A percentile compares a stretch with the other conserved stretches of the same genome.
Evolutionary conservation across 2,113 vertebrate genomes (phyloP).

Genomic region (Anhinga anhinga): DNA sequence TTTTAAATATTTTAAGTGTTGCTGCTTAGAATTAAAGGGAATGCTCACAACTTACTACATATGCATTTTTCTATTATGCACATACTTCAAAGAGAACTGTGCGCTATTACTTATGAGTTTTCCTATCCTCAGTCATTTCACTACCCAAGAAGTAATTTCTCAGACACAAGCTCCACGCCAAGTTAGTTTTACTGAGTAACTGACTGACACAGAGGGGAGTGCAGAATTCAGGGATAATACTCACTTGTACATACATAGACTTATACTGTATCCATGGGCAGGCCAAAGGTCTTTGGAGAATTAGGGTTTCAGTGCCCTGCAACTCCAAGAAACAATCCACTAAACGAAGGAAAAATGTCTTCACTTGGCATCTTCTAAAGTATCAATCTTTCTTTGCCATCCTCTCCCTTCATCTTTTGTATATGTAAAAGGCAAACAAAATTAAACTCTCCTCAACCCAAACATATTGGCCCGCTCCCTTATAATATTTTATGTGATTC

Average conservation of each 20-base stretch:
- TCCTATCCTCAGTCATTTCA: background rate
- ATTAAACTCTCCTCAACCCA: background rate
- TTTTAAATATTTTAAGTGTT: background rate
- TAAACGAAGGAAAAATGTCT: background rate
- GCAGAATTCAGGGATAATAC: background rate
- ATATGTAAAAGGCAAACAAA: background rate
- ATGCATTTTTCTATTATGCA: background rate
- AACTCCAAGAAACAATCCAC: background rate
- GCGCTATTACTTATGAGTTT: background rate
- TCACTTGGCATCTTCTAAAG: background rate
- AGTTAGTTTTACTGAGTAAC: background rate
- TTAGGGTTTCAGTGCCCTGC: accelerated
- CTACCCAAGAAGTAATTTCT: background rate
- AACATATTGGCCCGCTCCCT: background rate
- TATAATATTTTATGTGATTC: background rate
- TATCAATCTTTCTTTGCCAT: background rate
- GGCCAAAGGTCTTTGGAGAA: background rate
- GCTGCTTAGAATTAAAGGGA: background rate
- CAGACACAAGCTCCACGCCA: background rate
- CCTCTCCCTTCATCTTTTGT: background rate
- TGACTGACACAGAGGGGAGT: background rate
- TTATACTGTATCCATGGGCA: background rate
- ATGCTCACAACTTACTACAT: background rate
- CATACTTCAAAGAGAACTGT: background rate
- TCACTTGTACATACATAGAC: background rate